Base-by-base conservation (phyloP, 2,113 vertebrate species). In the Tyto alba region DNA sequence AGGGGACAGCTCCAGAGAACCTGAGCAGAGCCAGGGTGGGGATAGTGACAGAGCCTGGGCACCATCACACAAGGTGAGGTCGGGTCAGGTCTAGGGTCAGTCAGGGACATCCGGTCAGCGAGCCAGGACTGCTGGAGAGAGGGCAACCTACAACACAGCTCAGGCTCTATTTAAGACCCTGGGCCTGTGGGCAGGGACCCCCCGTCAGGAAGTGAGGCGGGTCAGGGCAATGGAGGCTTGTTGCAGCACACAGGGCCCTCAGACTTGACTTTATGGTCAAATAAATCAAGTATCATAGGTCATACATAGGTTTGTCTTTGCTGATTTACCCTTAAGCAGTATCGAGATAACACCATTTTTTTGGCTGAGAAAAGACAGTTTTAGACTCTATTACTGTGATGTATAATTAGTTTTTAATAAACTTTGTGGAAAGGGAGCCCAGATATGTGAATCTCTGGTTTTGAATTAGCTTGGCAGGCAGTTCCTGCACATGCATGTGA, bases 121-220 rank as follows among this genome's bases (percentile, higher is more conserved):
- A 59, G 10, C 4, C 11, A 69, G 18, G 15, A 5, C 18, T 57
- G 25, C 16, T 57, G 23, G 13, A 57, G 11, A 10, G 34, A 69
- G 9, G 13, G 10, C 26, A 48, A 16, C 53, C 29, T n/a, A n/a
- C 5, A 11, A 20, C 3, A 12, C 1, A n/a, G 36, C 4, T 41
- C 26, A 53, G 14, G 11, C 6, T 55, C 38, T 40, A 6, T 36
- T 64, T 43, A n/a, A 66, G 10, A 2, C 16, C 22, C 13, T 21
- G 21, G 22, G 2, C 3, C 27, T 1, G 0, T 6, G 4, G 15
- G 20, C 9, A 56, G 20, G 45, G 13, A 75, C 4, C 3, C 23
- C 4, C 11, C 34, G 6, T 7, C 3, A 2, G 47, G 13, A 72
- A 71, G 1, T 62, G 17, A 83, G 23, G 29, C 16, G 85, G 22